Conservation (phyloP, 2,888 invertebrate species). For the Tineola bisselliella region DNA sequence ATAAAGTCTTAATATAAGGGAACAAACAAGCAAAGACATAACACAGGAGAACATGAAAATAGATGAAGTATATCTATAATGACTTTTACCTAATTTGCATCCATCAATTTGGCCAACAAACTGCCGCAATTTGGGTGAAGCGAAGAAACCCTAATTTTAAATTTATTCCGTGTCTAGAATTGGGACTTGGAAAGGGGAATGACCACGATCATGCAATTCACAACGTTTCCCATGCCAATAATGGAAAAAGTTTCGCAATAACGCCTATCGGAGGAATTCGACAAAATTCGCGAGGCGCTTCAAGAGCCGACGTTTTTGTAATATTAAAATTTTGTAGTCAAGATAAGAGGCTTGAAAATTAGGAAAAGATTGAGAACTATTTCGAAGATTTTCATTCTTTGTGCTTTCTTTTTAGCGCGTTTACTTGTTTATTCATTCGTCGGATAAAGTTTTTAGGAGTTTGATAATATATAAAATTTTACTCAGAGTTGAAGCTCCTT, state of each 20-base stretch:
- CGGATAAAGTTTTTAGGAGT: background rate
- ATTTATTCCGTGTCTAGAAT: slow-evolving; percentile 13
- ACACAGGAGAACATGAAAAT: too few species aligned
- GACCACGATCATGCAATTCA: slow-evolving; percentile 27
- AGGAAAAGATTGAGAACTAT: background rate
- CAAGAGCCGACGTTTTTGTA: background rate
- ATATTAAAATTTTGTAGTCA: slow-evolving; percentile 9
- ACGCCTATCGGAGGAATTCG: slow-evolving; percentile 28
- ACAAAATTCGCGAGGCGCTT: slow-evolving; percentile 21
- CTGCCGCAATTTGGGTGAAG: background rate
- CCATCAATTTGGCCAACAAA: background rate
- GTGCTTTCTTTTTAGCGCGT: background rate
- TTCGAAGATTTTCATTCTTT: background rate
- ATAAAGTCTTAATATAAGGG: too few species aligned
- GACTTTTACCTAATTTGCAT: background rate
- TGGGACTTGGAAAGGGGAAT: slow-evolving; percentile 10
- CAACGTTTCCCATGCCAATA: slow-evolving; percentile 30
- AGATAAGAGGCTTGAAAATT: background rate
- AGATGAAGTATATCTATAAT: background rate
- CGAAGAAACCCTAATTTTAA: slow-evolving; percentile 6
- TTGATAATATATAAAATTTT: background rate
- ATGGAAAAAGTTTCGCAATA: slow-evolving; percentile 42
- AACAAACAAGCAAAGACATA: too few species aligned
- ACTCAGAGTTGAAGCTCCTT: too few species aligned
- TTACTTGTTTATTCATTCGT: background rate